Evolutionary conservation across 2,113 vertebrate species (phyloP).

Genomic region (Dendropsophus ebraccatus): DNA sequence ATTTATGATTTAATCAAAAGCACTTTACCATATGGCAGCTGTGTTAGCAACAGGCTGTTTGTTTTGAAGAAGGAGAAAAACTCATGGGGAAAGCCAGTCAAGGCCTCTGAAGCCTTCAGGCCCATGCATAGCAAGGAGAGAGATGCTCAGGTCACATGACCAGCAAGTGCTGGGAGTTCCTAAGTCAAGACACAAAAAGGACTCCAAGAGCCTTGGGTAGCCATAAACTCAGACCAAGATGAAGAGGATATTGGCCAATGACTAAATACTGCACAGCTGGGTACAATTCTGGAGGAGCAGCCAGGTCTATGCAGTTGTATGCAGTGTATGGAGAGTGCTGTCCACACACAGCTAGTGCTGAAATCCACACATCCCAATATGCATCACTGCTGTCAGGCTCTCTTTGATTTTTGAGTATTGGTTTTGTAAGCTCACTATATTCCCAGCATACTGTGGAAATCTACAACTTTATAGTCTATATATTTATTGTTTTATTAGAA

Average conservation of each 20-base stretch:
- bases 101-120: constrained; percentile 61
- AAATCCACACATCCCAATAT: constrained; percentile 25
- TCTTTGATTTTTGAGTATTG: not conserved
- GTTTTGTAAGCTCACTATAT: not conserved
- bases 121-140: constrained; percentile 49
- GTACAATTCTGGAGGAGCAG: not conserved
- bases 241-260: not conserved
- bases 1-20: constrained; percentile 82
- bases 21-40: constrained; percentile 83
- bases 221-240: not conserved
- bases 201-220: not conserved
- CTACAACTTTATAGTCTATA: not conserved
- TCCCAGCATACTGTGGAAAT: too few species aligned
- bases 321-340: constrained; percentile 53
- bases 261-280: constrained; percentile 12
- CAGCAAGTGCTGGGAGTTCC: constrained; percentile 38
- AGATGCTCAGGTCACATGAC: constrained; percentile 76
- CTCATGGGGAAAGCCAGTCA: constrained; percentile 68
- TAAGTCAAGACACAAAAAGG: not conserved
- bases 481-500: not conserved
- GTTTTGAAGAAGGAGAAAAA: constrained; percentile 69
- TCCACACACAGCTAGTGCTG: constrained; percentile 64
- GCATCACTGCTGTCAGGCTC: not conserved
- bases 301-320: not conserved
- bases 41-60: constrained; percentile 77